These are phyloP conservation scores for Chromobotia macracanthus DNA, from an alignment of 2,797 vertebrate genomes.

Conservation along the genomic window DNA sequence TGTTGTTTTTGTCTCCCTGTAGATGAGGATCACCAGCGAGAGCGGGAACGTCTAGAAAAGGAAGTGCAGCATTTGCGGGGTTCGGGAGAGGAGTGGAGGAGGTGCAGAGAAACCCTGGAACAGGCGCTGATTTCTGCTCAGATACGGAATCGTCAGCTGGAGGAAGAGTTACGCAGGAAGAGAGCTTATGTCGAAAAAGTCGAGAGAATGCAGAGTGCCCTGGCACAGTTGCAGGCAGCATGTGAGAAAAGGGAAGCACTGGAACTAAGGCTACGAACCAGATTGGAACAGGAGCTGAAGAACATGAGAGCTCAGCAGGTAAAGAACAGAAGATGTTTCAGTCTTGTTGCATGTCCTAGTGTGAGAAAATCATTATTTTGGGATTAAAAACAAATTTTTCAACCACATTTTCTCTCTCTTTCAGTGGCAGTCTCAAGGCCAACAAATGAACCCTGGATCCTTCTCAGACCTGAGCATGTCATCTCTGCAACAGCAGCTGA, in stretches of 20 bases:
- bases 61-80: slow-evolving; percentile 83
- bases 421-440: slow-evolving; percentile 63
- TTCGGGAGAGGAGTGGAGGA: slow-evolving; percentile 87
- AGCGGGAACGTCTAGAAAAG: slow-evolving; percentile 86
- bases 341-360: background rate
- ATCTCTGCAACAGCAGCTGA: slow-evolving; percentile 83
- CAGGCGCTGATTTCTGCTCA: slow-evolving; percentile 86
- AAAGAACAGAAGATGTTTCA: slow-evolving; percentile 33
- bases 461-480: slow-evolving; percentile 73
- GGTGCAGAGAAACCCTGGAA: slow-evolving; percentile 86
- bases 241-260: slow-evolving; percentile 93
- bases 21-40: slow-evolving; percentile 91
- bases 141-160: slow-evolving; percentile 82
- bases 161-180: slow-evolving; percentile 91
- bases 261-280: slow-evolving; percentile 88
- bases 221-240: slow-evolving; percentile 92
- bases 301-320: slow-evolving; percentile 92
- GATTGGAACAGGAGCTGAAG: slow-evolving; percentile 95
- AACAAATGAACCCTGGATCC: slow-evolving; percentile 39
- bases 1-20: slow-evolving; percentile 30
- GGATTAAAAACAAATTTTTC: background rate
- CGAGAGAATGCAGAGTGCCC: slow-evolving; percentile 89
- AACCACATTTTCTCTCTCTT: slow-evolving; percentile 2
- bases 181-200: slow-evolving; percentile 94
- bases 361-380: background rate